Conservation (phyloP, 2,888 invertebrate species). For the Nebria brevicollis region DNA sequence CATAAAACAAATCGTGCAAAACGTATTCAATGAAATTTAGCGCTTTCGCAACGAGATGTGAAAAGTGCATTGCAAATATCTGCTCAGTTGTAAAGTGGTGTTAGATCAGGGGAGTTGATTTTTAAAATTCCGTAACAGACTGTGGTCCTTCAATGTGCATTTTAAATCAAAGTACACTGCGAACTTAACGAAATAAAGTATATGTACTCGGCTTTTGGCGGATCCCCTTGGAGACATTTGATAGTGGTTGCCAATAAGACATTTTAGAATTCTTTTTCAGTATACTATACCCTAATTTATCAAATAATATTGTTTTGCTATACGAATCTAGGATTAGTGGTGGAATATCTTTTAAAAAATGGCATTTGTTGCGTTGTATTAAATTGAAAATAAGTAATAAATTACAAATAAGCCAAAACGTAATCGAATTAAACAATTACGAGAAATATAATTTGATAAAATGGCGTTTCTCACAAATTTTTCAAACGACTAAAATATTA, state of each 20-base stretch:
- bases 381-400: not conserved
- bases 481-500: slow-evolving; percentile 46
- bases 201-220: no score
- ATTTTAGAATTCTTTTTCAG: not conserved
- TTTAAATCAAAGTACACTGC: not conserved
- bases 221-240: not conserved
- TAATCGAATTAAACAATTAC: slow-evolving; percentile 38
- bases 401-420: slow-evolving; percentile 17
- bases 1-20: not conserved
- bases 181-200: not conserved
- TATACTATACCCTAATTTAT: no score
- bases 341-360: no score
- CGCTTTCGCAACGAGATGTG: not conserved
- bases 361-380: no score
- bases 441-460: slow-evolving; percentile 34
- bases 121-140: not conserved
- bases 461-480: slow-evolving; percentile 30
- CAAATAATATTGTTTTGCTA: no score
- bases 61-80: not conserved
- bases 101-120: not conserved
- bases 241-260: not conserved
- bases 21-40: not conserved
- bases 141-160: not conserved
- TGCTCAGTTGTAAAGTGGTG: not conserved
- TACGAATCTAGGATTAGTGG: no score